phyloP scores from a whole-genome alignment of 2,888 invertebrate species.

The Ptilodon capucinus region DNA sequence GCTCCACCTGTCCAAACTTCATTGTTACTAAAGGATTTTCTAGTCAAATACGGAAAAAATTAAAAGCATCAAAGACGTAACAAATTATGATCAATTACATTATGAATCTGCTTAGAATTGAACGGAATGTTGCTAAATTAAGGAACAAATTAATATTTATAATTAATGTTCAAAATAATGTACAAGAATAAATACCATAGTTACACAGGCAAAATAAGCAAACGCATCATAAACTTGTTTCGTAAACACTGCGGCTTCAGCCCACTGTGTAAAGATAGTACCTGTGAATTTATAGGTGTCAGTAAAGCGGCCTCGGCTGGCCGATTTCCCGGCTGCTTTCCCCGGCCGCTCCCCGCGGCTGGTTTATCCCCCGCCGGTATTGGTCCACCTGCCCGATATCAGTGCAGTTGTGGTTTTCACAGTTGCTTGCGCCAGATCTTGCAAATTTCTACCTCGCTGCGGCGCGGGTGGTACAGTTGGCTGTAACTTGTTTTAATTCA shows the following conservation, averaged over 20 bases:
- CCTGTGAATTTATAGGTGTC: constrained; percentile 34
- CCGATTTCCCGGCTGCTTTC: background rate
- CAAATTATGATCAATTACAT: too few species aligned
- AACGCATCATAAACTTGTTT: background rate
- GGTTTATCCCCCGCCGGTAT: background rate
- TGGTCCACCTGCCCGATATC: constrained; percentile 1
- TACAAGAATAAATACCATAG: background rate
- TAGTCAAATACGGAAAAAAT: too few species aligned
- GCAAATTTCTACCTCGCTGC: background rate
- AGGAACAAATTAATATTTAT: too few species aligned
- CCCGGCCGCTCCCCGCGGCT: background rate
- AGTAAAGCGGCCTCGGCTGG: constrained; percentile 13
- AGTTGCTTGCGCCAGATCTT: constrained; percentile 2
- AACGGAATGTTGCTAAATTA: too few species aligned
- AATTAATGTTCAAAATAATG: background rate
- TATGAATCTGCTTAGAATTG: too few species aligned
- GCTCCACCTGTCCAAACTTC: too few species aligned
- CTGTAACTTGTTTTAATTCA: background rate
- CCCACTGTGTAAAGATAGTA: constrained; percentile 27
- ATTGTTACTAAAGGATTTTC: too few species aligned
- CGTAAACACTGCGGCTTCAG: constrained; percentile 3
- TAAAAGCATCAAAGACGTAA: too few species aligned
- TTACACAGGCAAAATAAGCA: background rate
- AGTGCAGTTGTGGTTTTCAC: constrained; percentile 4
- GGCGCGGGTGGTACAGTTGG: background rate